Evolutionary conservation across 1,140 invertebrate genomes (phyloP).

Genomic region (Rhyzopertha dominica): DNA sequence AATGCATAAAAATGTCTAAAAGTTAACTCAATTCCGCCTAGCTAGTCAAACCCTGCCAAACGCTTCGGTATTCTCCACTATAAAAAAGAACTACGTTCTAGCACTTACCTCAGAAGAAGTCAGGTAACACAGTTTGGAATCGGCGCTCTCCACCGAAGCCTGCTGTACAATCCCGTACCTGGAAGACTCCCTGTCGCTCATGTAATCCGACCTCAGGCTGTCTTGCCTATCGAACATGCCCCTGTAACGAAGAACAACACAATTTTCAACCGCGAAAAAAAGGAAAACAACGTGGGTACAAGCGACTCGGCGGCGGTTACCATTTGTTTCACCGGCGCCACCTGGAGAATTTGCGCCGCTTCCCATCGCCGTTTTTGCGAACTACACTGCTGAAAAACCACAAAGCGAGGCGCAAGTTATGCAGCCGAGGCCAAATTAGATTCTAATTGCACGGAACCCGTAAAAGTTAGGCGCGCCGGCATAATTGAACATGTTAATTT

Average conservation of each 20-base stretch:
- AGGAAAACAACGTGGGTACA: too few species aligned
- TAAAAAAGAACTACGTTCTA: constrained; percentile 1
- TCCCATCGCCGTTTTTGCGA: too few species aligned
- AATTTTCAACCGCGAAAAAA: too few species aligned
- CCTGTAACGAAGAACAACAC: constrained; percentile 50
- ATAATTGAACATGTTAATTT: too few species aligned
- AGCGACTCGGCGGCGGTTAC: too few species aligned
- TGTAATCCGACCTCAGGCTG: constrained; percentile 81
- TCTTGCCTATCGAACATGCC: constrained; percentile 84
- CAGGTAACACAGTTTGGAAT: constrained; percentile 87
- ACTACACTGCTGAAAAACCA: too few species aligned
- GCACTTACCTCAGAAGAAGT: constrained; percentile 90
- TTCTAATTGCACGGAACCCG: too few species aligned
- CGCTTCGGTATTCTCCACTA: not conserved
- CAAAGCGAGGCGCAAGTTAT: too few species aligned
- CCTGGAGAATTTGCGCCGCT: too few species aligned
- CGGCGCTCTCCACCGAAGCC: constrained; percentile 87
- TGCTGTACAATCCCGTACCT: constrained; percentile 87
- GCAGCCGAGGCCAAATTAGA: too few species aligned
- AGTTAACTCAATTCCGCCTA: constrained; percentile 3
- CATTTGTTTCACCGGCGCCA: too few species aligned
- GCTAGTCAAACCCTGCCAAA: not conserved
- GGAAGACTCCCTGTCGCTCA: constrained; percentile 77
- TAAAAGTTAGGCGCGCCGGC: too few species aligned
- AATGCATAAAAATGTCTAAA: not conserved